Evolutionary conservation across 1,140 invertebrate genomes (phyloP), one percentile per base, ranked within the genome.

Genomic region (Trichonephila inaurata): DNA sequence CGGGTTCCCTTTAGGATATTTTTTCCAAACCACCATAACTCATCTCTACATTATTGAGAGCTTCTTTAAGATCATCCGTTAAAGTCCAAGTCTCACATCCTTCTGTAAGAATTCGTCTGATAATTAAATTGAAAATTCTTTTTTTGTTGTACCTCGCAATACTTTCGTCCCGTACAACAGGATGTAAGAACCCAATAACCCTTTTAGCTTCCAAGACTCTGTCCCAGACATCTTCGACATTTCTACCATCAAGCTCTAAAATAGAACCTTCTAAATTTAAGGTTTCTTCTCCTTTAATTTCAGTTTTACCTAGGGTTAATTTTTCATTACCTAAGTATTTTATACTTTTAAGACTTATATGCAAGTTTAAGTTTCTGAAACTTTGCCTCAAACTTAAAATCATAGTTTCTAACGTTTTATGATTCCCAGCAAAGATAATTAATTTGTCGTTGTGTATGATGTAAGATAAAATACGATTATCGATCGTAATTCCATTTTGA

Each of bases 1-100:
- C 18, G 28, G 40, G 18, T 33, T 40, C 6, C n/a, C 18, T 40
- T 89, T 4, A 18, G 66, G 24, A 77, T 89, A n/a, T 8, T 89
- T 72, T 62, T 91, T 58, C n/a, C 72, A 82, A 33, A 91, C 89
- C 89, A 91, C 89, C 89, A 91, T 91, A 91, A 61, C 24, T 61
- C 89, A 91, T 58, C 61, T 91, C 89, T 2, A 21, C n/a, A 3
- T 5, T 6, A 14, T 81, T 40, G 19, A 91, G 14, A 16, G n/a
- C 12, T 12, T 8, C 2, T 62, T 77, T 91, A 2, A 81, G 21
- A 8, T 81, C 24, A 0, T 91, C 77, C 0, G 89, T 81, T 51
- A 91, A 24, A 12, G 89, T 91, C 89, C 89, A 91, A 3, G 66
- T 91, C 51, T 91, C 89, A 19, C 89, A 91, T 1, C 89, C 72